Evolutionary conservation across 2,113 vertebrate species (phyloP).

Genomic region (Nanorana parkeri): DNA sequence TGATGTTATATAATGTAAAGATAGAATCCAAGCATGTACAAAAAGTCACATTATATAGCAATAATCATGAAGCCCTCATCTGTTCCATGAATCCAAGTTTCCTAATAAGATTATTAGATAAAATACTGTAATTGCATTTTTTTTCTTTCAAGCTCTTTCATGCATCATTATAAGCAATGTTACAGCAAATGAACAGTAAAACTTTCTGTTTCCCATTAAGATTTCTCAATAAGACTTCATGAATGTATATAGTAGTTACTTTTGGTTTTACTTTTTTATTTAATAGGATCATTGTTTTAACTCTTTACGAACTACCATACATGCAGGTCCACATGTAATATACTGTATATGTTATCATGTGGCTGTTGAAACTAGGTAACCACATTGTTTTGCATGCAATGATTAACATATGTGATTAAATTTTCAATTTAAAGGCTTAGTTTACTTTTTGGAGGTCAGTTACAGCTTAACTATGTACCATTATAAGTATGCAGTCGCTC

Average conservation of each 20-base stretch:
- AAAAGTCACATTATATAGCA: slow-evolving; percentile 3
- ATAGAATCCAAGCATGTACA: neutral
- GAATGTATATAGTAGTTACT: neutral
- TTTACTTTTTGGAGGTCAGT: too few relatives aligned
- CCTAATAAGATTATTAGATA: slow-evolving; percentile 31
- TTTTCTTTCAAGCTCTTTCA: slow-evolving; percentile 30
- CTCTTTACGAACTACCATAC: too few relatives aligned
- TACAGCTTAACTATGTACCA: too few relatives aligned
- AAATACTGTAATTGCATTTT: slow-evolving; percentile 29
- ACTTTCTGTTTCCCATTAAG: slow-evolving; percentile 37
- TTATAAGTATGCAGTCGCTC: too few relatives aligned
- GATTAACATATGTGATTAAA: too few relatives aligned
- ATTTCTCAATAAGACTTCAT: slow-evolving; percentile 12
- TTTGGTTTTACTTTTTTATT: neutral
- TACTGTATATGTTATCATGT: too few relatives aligned
- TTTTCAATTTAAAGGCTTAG: too few relatives aligned
- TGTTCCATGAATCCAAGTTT: slow-evolving; percentile 11
- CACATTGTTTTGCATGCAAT: too few relatives aligned
- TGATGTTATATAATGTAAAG: slow-evolving; percentile 20
- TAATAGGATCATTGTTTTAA: too few relatives aligned
- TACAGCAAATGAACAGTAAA: slow-evolving; percentile 39
- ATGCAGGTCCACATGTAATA: too few relatives aligned
- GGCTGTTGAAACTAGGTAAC: too few relatives aligned
- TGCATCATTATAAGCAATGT: slow-evolving; percentile 38
- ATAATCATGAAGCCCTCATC: slow-evolving; percentile 12